A percentile compares a stretch with the other conserved stretches of the same genome.
phyloP scores from a whole-genome alignment of 2,888 invertebrate species.

The Limnephilus rhombicus region DNA sequence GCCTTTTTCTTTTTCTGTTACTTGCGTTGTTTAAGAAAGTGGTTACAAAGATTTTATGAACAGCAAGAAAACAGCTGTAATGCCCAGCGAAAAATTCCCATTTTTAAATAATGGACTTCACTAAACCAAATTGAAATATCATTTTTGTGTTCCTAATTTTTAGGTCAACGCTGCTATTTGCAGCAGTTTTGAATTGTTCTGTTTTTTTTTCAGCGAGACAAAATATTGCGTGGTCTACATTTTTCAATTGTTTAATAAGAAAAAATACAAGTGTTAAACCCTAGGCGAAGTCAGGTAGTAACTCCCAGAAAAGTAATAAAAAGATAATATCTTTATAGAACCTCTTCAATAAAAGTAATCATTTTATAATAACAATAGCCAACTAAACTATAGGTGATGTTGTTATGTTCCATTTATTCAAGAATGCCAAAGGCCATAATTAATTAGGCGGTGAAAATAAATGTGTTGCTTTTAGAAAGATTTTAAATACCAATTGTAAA shows the following conservation, averaged over 20 bases:
- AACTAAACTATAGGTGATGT: not conserved
- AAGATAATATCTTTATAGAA: not conserved
- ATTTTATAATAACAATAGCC: not conserved
- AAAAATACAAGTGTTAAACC: not conserved
- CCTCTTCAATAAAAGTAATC: not conserved
- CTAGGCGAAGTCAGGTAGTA: not conserved
- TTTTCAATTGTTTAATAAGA: not conserved
- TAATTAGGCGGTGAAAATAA: not conserved
- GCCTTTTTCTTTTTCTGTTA: not conserved
- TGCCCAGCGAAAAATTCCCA: too few species aligned
- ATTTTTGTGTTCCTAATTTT: not conserved
- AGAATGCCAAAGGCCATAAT: not conserved
- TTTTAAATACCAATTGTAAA: not conserved
- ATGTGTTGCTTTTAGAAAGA: not conserved
- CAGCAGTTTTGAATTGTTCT: not conserved
- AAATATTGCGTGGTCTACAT: not conserved
- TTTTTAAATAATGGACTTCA: too few species aligned
- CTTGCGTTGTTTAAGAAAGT: not conserved
- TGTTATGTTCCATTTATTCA: not conserved
- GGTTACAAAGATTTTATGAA: not conserved
- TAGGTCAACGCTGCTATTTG: not conserved
- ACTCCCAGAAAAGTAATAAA: not conserved
- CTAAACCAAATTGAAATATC: too few species aligned
- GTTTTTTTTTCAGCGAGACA: too few species aligned
- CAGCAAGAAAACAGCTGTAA: not conserved